A percentile compares a stretch with the other conserved stretches of the same genome.
These are phyloP conservation scores for Xestia xanthographa DNA, from an alignment of 2,888 invertebrate genomes.

Conservation along the genomic window DNA sequence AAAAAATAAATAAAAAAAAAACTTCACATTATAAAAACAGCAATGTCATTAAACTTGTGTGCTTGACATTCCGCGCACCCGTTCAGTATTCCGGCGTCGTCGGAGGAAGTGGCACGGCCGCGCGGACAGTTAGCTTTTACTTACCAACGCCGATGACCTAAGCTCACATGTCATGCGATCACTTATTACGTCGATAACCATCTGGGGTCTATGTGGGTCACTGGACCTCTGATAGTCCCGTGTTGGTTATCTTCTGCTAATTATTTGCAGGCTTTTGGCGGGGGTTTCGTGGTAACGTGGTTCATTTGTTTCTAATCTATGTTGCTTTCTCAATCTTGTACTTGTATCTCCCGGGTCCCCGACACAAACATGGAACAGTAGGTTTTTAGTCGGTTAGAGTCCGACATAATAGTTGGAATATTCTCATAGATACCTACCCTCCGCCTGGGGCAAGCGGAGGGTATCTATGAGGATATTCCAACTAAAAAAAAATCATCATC, in stretches of 20 bases:
- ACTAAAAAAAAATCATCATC: too few species aligned
- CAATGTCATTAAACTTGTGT: slow-evolving; percentile 58
- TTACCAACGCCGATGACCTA: slow-evolving; percentile 76
- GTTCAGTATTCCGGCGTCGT: slow-evolving; percentile 72
- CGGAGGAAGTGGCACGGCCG: slow-evolving; percentile 72
- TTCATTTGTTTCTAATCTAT: slow-evolving; percentile 13
- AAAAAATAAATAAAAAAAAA: too few species aligned
- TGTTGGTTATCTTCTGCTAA: slow-evolving; percentile 32
- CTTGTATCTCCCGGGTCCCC: too few species aligned
- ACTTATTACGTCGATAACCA: slow-evolving; percentile 54
- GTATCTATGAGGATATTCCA: too few species aligned
- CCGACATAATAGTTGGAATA: too few species aligned
- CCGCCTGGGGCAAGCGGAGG: too few species aligned
- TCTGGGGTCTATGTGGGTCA: slow-evolving; percentile 56
- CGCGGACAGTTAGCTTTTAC: slow-evolving; percentile 78
- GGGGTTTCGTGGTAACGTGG: background rate
- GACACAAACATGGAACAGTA: too few species aligned
- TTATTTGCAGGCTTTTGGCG: slow-evolving; percentile 43
- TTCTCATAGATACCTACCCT: too few species aligned
- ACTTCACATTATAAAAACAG: slow-evolving; percentile 2
- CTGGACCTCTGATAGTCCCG: slow-evolving; percentile 42
- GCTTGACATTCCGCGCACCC: slow-evolving; percentile 57
- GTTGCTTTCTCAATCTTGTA: background rate
- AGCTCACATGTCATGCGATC: slow-evolving; percentile 57
- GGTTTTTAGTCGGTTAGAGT: too few species aligned